Conservation (phyloP, 2,888 invertebrate genomes). For the Oscheius sp. region DNA sequence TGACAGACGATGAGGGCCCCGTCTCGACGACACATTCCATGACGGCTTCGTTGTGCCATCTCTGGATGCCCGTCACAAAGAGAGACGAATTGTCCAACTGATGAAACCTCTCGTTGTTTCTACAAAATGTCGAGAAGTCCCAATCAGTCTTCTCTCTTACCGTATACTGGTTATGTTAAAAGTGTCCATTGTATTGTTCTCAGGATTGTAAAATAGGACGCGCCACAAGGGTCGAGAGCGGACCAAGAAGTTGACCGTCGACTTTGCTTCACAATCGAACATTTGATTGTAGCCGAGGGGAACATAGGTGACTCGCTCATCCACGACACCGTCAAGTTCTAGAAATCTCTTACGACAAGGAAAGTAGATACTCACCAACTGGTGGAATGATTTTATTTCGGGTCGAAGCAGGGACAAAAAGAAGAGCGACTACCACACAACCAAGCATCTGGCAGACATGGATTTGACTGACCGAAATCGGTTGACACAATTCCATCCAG, state of each 20-base stretch:
- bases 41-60: conserved; percentile 20
- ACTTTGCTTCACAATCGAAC: conserved; percentile 2
- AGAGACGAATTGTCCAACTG: conserved; percentile 6
- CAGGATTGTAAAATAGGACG: not conserved
- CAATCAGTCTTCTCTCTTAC: not conserved
- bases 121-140: not conserved
- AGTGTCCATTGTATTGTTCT: not conserved
- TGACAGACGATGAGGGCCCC: not conserved
- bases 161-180: not conserved
- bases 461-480: not conserved
- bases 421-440: not conserved
- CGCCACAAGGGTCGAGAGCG: not conserved
- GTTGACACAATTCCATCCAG: too few species aligned
- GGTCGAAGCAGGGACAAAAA: not conserved
- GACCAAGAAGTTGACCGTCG: not conserved
- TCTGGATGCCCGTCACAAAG: conserved; percentile 7
- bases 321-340: not conserved
- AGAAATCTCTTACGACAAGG: not conserved
- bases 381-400: not conserved
- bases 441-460: not conserved
- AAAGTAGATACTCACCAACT: conserved; percentile 5
- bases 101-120: conserved; percentile 17
- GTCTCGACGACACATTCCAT: conserved; percentile 22
- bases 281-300: conserved; percentile 10
- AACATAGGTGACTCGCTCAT: conserved; percentile 9